Evolutionary conservation across 2,113 vertebrate species (phyloP), one percentile per base, ranked within the genome.

Genomic region (Semnornis frantzii): DNA sequence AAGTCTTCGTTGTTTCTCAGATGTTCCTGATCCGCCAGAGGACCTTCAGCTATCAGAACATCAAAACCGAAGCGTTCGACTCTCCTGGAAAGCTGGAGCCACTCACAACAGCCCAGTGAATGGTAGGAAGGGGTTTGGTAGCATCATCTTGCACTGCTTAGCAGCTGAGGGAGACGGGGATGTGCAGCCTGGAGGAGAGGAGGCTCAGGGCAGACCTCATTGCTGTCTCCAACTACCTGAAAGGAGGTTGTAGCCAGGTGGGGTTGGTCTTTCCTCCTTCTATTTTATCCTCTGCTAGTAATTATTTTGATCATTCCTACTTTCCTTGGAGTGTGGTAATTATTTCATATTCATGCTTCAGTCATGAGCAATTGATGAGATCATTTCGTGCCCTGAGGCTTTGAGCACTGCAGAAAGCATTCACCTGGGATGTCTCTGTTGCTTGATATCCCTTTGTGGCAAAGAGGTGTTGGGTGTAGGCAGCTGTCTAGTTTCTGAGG

Each of bases 81-180:
- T 99, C 39, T 98, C 98, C 33, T 99, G 99, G 99, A 97, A 94
- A 79, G 98, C 98, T 1, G 98, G 99, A 48, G 97, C 98, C 37
- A 97, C 95, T 64, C 98, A 99, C 86, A 99, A 99, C 93, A 99
- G 99, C 96, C 97, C 98, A 21, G 95, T 98, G 58, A 98, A 97
- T 31, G 99, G 99, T 99, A 98, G 12, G 94, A 86, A 59, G 27
- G 34, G 5, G 14, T n/a, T 57, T 54, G 17, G 7, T 16, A 44
- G 24, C 55, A 21, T 25, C 3, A 14, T 14, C 25, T 52, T 16
- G 11, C 8, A 0, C 64, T 42, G 10, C 34, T 80, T 25, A 55
- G n/a, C 54, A 3, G 7, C 44, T 46, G 44, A 46, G 44, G 44
- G 44, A 46, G 44, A 16, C 8, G 44, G 44, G 44, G 44, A 4